Evolutionary conservation across 2,797 vertebrate species (phyloP), one percentile per base, ranked within the genome.

Genomic region (Phrynocephalus guinanensis): DNA sequence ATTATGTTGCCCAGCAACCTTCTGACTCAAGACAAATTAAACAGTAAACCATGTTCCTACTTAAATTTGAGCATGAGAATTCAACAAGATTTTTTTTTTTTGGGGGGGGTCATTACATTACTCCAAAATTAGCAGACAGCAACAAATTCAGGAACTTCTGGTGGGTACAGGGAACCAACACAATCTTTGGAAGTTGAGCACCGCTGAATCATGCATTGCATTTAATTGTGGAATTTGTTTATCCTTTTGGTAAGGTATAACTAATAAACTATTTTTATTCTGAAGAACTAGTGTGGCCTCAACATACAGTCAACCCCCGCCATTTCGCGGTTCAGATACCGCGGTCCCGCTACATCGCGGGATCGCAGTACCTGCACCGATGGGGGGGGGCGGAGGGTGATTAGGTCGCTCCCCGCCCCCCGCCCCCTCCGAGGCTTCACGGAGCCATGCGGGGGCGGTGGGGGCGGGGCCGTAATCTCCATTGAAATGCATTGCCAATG

Each of bases 1-100:
- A 83, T 91, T 80, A 30, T 1, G 97, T 96, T 98, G 97, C 97
- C 95, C 96, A 88, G 95, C 95, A 96, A 97, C 97, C 88, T 5
- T 92, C 77, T 90, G 93, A 94, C 96, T 97, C 96, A 96, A 93
- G 95, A 94, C 91, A 90, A 95, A 96, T 93, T 91, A 84, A 94
- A 95, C 90, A 38, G 94, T 96, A 95, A 95, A 96, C 95, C 94
- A 93, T 89, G 91, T 93, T 92, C 92, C 93, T 87, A 83, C 26
- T 20, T 71, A 71, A 30, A 30, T 71, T 52, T 28, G 68, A 18
- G 82, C 50, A 28, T 83, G 67, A n/a, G n/a, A 13, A 26, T 18
- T 63, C n/a, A 63, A 60, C 18, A 75, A 44, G 48, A 44, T 76
- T 48, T 75, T 75, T 9, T 7, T 20, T 44, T 44, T 22, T 38